phyloP scores from a whole-genome alignment of 64 coral and sea anemone species.

The Dendronephthya gigantea region DNA sequence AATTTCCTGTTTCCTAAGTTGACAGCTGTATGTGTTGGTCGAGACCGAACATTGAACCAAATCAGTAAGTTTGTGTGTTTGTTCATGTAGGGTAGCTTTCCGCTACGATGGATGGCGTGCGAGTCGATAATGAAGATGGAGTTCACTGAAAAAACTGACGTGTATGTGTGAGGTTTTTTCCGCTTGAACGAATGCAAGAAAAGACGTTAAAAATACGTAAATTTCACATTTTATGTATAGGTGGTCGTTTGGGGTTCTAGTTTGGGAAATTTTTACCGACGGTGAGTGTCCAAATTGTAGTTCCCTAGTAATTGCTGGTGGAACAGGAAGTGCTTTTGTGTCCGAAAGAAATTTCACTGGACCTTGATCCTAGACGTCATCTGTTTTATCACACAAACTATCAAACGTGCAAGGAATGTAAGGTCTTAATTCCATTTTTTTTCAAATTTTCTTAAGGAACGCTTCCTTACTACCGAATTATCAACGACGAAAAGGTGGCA shows the following conservation, averaged over 20 bases:
- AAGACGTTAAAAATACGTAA: not conserved
- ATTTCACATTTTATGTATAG: not conserved
- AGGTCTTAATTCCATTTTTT: not conserved
- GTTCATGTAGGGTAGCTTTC: not conserved
- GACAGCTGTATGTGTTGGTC: not conserved
- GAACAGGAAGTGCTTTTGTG: too few relatives aligned
- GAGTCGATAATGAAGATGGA: not conserved
- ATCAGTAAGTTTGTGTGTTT: not conserved
- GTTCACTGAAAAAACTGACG: not conserved
- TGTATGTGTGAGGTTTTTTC: not conserved
- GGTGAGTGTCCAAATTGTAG: too few relatives aligned
- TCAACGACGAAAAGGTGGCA: not conserved
- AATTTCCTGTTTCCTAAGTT: not conserved
- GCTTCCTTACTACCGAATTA: not conserved
- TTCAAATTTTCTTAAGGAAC: not conserved
- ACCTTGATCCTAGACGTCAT: too few relatives aligned
- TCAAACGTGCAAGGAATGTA: not conserved
- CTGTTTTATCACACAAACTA: too few relatives aligned
- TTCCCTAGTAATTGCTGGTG: too few relatives aligned
- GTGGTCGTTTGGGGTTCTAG: not conserved
- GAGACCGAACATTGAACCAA: not conserved
- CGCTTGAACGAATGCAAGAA: not conserved
- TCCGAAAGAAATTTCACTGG: too few relatives aligned
- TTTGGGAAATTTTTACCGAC: not conserved
- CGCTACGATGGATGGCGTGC: not conserved